Percentiles rank a stretch among this genome's conserved stretches.
Conservation (phyloP, 2,888 invertebrate genomes). For the Epistrophe grossulariae region DNA sequence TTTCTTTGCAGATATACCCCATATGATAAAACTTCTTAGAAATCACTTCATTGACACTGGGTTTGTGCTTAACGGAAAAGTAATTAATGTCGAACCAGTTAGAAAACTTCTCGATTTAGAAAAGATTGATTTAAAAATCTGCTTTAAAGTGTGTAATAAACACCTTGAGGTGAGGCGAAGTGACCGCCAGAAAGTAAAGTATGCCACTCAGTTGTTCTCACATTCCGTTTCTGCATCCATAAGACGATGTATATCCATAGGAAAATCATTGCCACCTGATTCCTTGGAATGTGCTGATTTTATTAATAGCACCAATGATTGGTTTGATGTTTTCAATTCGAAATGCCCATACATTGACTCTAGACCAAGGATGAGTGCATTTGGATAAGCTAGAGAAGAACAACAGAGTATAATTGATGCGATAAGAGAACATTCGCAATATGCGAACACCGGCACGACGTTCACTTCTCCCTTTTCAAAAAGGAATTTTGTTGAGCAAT, state of each 20-base stretch:
- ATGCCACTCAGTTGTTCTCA: too few species aligned
- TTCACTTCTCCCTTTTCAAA: constrained; percentile 51
- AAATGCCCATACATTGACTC: constrained; percentile 7
- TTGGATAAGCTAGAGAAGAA: background rate
- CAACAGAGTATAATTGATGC: constrained; percentile 26
- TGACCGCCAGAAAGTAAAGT: too few species aligned
- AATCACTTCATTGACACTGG: too few species aligned
- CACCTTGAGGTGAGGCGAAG: too few species aligned
- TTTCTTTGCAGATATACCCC: too few species aligned
- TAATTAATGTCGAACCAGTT: too few species aligned
- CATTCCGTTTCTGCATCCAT: too few species aligned
- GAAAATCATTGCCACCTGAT: constrained; percentile 9
- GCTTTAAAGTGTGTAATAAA: too few species aligned
- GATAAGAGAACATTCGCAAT: constrained; percentile 41
- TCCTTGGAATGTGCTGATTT: constrained; percentile 64
- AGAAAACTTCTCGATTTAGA: too few species aligned
- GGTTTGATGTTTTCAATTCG: constrained; percentile 54
- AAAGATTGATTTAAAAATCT: too few species aligned
- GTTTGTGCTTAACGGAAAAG: too few species aligned
- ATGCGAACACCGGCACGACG: background rate
- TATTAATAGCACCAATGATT: constrained; percentile 48
- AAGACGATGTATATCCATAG: background rate
- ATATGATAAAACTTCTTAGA: too few species aligned
- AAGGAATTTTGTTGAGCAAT: constrained; percentile 24
- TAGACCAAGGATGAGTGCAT: background rate